phyloP scores from a whole-genome alignment of 2,113 vertebrate genomes.

The Myiagra hebetior region DNA sequence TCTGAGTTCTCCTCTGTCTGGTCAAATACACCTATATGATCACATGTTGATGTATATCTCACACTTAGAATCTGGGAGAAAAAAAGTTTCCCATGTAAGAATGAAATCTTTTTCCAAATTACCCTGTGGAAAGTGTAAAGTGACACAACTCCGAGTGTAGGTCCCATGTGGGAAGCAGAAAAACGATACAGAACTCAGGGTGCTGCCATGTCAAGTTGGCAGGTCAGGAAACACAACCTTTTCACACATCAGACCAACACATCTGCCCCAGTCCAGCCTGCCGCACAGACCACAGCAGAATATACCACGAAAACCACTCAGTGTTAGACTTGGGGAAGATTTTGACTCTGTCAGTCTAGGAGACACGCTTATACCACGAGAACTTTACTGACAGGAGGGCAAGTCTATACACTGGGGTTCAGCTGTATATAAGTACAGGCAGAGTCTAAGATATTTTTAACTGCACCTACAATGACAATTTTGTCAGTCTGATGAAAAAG shows the following conservation, averaged over 20 bases:
- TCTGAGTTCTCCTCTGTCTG: background rate
- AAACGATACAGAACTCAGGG: background rate
- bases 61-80: background rate
- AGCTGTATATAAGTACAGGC: background rate
- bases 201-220: background rate
- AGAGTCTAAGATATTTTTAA: background rate
- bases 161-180: background rate
- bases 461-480: background rate
- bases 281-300: background rate
- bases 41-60: background rate
- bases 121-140: background rate
- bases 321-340: accelerated
- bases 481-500: background rate
- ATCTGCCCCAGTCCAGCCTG: background rate
- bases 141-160: accelerated
- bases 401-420: background rate
- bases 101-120: background rate
- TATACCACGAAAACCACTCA: background rate
- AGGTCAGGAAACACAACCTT: background rate
- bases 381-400: background rate
- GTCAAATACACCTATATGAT: background rate
- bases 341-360: background rate
- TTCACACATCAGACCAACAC: background rate
- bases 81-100: background rate
- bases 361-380: background rate